phyloP scores from a whole-genome alignment of 2,888 invertebrate species.

The Melanostoma scalare region DNA sequence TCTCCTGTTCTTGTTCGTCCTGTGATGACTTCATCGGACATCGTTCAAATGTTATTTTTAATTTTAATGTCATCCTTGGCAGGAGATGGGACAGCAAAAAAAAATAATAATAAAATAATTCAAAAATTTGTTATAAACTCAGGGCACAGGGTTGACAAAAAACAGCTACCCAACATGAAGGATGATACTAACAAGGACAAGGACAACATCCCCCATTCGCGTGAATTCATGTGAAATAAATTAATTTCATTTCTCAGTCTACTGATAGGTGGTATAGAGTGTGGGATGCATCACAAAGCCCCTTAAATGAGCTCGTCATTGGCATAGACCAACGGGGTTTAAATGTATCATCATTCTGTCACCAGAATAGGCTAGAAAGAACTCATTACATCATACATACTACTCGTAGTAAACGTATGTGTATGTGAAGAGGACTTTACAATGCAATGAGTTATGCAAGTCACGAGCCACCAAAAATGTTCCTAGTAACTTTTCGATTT shows the following conservation, averaged over 20 bases:
- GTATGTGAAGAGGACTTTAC: constrained; percentile 51
- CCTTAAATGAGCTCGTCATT: constrained; percentile 40
- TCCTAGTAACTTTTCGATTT: constrained; percentile 69
- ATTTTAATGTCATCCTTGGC: constrained; percentile 52
- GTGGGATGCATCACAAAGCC: constrained; percentile 51
- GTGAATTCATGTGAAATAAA: constrained; percentile 70
- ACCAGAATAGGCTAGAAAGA: constrained; percentile 19
- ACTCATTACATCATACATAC: no score
- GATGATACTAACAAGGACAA: constrained; percentile 25
- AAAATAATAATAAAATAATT: constrained; percentile 15
- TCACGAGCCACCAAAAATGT: constrained; percentile 62
- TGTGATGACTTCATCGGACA: constrained; percentile 64
- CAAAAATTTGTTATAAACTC: constrained; percentile 33
- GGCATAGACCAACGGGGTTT: background rate
- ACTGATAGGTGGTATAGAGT: background rate
- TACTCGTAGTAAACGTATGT: background rate
- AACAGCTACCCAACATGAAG: constrained; percentile 6
- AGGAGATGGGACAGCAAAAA: constrained; percentile 2
- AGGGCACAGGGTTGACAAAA: constrained; percentile 18
- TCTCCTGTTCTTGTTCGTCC: background rate
- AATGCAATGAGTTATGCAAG: constrained; percentile 73
- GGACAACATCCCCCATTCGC: constrained; percentile 16
- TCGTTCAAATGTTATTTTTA: constrained; percentile 52
- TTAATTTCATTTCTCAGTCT: constrained; percentile 52
- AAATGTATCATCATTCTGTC: constrained; percentile 53